These are phyloP conservation scores for Musca domestica DNA, from an alignment of 1,140 invertebrate species.

Conservation along the genomic window DNA sequence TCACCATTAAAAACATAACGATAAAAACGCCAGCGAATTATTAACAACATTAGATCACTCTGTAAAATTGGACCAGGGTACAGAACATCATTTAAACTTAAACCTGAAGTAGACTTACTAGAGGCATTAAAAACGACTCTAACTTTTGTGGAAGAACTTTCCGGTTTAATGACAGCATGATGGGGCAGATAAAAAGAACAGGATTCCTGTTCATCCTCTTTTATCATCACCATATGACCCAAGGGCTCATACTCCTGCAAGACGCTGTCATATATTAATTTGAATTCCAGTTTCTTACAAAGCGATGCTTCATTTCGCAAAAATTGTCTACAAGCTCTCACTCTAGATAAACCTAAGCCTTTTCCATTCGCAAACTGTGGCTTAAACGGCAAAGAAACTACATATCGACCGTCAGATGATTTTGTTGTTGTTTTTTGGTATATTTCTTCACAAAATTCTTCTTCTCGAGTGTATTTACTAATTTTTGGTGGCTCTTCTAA, in stretches of 20 bases:
- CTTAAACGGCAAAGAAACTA: background rate
- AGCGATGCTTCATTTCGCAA: too few species aligned
- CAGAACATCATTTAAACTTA: slow-evolving; percentile 1
- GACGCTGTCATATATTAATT: background rate
- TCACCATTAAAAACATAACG: slow-evolving; percentile 4
- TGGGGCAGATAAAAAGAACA: background rate
- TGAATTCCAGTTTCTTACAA: background rate
- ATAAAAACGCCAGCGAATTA: background rate
- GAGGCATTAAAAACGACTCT: too few species aligned
- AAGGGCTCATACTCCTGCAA: background rate
- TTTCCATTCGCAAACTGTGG: background rate
- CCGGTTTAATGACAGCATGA: too few species aligned
- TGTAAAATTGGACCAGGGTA: slow-evolving; percentile 2
- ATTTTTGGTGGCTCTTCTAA: background rate
- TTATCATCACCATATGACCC: background rate
- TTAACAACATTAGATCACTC: background rate
- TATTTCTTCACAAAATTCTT: background rate
- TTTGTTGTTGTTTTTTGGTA: background rate
- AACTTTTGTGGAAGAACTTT: too few species aligned
- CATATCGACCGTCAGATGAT: background rate
- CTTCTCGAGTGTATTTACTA: background rate
- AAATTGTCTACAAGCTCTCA: background rate
- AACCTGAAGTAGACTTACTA: background rate
- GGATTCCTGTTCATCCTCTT: background rate
- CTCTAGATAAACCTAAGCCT: background rate